These are phyloP conservation scores for Turnix velox DNA, from an alignment of 2,113 vertebrate species.

Conservation along the genomic window DNA sequence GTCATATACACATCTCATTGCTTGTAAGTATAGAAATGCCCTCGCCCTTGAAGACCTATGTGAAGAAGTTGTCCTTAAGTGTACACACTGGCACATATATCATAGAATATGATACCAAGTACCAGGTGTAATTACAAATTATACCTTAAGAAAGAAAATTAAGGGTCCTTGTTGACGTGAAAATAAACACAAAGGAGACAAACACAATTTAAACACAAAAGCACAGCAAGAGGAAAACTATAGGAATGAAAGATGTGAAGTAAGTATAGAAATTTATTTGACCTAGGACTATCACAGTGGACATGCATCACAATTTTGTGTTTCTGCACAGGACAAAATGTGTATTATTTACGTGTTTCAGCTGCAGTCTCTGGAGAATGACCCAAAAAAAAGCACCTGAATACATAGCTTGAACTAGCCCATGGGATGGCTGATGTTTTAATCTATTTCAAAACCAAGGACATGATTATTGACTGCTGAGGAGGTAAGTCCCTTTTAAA, in stretches of 20 bases:
- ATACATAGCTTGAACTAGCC: neutral
- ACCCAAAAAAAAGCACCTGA: neutral
- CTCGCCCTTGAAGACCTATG: neutral
- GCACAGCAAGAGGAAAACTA: neutral
- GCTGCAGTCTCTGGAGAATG: neutral
- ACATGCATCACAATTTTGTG: neutral
- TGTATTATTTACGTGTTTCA: neutral
- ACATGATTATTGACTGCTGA: neutral
- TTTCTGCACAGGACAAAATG: neutral
- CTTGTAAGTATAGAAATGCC: neutral
- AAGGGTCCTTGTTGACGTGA: neutral
- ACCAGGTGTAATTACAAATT: neutral
- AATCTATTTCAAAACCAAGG: neutral
- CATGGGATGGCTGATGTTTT: neutral
- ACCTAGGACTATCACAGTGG: neutral
- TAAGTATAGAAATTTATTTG: neutral
- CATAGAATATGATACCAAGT: neutral
- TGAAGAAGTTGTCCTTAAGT: neutral
- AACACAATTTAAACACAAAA: neutral
- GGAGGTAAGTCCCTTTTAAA: neutral
- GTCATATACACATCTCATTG: neutral
- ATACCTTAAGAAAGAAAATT: neutral
- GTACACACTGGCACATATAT: neutral
- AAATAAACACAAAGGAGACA: neutral
- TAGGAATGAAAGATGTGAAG: neutral